Conservation (phyloP, 1,140 invertebrate species). For the Bombus pyrosoma region DNA sequence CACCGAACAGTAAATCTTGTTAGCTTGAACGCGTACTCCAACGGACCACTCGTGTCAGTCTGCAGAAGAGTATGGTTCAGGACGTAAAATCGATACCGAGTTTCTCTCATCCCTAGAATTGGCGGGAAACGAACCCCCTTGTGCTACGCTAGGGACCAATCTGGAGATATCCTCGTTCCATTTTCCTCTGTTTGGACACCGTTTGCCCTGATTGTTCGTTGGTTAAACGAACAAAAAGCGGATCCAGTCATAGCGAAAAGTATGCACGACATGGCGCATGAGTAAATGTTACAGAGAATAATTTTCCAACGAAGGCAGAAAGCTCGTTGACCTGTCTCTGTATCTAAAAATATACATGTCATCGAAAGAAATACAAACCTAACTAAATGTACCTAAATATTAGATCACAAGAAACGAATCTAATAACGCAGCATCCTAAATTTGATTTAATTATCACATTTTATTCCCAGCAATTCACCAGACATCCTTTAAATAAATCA, state of each 20-base stretch:
- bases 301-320: too few relatives aligned
- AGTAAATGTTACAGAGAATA: too few relatives aligned
- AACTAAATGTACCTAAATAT: too few relatives aligned
- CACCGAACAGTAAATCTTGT: slow-evolving; percentile 44
- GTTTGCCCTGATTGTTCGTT: too few relatives aligned
- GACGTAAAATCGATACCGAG: slow-evolving; percentile 36
- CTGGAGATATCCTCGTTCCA: not conserved
- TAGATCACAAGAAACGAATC: too few relatives aligned
- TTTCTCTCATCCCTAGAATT: not conserved
- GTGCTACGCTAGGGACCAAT: too few relatives aligned
- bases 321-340: too few relatives aligned
- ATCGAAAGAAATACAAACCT: too few relatives aligned
- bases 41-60: slow-evolving; percentile 35
- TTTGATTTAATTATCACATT: too few relatives aligned
- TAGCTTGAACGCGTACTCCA: slow-evolving; percentile 18
- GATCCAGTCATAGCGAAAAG: not conserved
- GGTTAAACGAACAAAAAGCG: not conserved
- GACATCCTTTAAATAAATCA: not conserved
- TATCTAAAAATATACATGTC: too few relatives aligned
- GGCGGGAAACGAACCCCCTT: not conserved
- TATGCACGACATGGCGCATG: not conserved
- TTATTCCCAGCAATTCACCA: too few relatives aligned
- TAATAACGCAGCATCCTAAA: too few relatives aligned
- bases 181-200: not conserved
- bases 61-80: slow-evolving; percentile 4